Base-by-base conservation (phyloP, 2,888 invertebrate species). In the Thereva unica region DNA sequence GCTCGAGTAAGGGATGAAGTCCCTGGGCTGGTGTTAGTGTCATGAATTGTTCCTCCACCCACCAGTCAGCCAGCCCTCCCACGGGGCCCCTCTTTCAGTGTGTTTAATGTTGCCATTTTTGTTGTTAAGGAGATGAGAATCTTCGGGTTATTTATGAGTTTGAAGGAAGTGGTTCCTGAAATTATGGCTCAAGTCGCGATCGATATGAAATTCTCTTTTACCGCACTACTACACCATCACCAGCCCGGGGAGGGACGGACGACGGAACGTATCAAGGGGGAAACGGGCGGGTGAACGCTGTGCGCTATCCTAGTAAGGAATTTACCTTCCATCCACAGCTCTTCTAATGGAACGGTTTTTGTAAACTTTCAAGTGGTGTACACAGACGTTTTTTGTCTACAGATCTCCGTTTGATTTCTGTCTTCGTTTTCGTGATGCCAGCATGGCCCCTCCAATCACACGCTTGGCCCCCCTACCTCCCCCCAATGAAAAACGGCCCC, bases 171-270 rank as follows among this genome's bases (percentile, higher is more conserved):
- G 67, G 68, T 57, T 68, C 66, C 64, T 54, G 64, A 66, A 68
- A 68, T 68, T 68, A 68, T 68, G 68, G 68, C 67, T 68, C 68
- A 68, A 68, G 68, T 68, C 68, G 66, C 68, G 68, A 68, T 68
- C 68, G 68, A 68, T 68, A 68, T 68, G 68, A 67, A 68, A 68
- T 66, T 66, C 56, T 49, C 66, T 53, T 64, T 64, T 61, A 40
- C 61, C 61, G 61, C 61, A 61, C 61, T 50, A 61, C 50, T 61
- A 61, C 61, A 23, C 23, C 23, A 23, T 23, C 23, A 23, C 61
- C 61, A 50, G 5, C 38, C 12, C 41, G 5, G 34, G 52, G 23
- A 35, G 6, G 23, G 9, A 8, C 53, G 53, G 10, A 10, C 5
- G 7, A 37, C n/a, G 37, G 12, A 47, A 61, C 61, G 38, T 23